phyloP scores from a whole-genome alignment of 2,113 vertebrate genomes.

The Taxidea taxus region DNA sequence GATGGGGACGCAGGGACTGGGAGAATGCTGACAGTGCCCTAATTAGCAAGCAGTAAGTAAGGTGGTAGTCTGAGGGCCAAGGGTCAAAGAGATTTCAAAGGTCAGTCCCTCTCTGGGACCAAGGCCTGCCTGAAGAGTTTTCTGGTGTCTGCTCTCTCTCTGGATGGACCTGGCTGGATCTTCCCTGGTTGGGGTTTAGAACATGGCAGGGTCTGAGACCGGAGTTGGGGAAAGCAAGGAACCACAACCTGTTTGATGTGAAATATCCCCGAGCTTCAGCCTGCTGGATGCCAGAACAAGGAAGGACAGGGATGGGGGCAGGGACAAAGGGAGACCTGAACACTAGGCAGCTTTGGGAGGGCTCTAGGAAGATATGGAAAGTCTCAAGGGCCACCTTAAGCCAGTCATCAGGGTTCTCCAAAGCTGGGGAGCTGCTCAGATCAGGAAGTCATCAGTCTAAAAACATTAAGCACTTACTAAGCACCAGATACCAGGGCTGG shows the following conservation, averaged over 20 bases:
- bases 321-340: not conserved
- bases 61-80: not conserved
- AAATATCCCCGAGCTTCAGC: not conserved
- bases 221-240: not conserved
- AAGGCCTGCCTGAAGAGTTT: not conserved
- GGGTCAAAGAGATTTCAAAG: not conserved
- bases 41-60: not conserved
- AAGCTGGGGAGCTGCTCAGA: constrained; percentile 6
- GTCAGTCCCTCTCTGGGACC: not conserved
- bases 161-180: not conserved
- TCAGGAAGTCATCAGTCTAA: not conserved
- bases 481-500: not conserved
- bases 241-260: not conserved
- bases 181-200: not conserved
- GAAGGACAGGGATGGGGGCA: not conserved
- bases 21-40: not conserved
- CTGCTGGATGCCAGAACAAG: not conserved
- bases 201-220: not conserved
- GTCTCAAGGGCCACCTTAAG: not conserved
- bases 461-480: not conserved
- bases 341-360: not conserved
- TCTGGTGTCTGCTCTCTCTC: not conserved
- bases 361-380: not conserved
- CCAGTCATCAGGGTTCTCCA: not conserved
- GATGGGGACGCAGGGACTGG: not conserved